Conservation (phyloP, 1,140 invertebrate genomes). For the Nixonia krombeini region DNA sequence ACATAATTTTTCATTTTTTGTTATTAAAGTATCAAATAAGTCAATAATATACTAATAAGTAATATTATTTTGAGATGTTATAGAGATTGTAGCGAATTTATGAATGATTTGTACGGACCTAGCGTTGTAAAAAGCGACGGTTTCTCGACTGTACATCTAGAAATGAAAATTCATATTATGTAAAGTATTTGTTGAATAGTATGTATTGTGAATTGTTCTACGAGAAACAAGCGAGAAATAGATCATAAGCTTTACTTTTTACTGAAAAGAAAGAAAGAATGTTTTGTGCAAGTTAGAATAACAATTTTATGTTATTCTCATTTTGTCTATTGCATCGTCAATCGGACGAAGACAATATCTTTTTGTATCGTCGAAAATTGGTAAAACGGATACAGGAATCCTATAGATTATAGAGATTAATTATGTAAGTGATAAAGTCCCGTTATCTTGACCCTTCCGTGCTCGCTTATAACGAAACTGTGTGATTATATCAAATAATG, state of each 20-base stretch:
- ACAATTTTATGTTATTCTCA: background rate
- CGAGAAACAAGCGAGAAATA: background rate
- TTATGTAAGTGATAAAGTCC: no score
- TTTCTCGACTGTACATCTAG: conserved; percentile 1
- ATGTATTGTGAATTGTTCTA: background rate
- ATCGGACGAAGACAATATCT: background rate
- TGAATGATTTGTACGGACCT: background rate
- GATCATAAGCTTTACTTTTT: background rate
- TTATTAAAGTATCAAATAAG: no score
- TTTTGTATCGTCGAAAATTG: background rate
- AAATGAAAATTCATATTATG: background rate
- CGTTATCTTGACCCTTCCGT: no score
- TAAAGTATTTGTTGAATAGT: conserved; percentile 3
- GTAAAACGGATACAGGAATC: background rate
- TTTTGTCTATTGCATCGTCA: background rate
- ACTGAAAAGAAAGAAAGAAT: background rate
- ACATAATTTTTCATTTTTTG: no score
- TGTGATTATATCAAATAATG: no score
- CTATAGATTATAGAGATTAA: no score
- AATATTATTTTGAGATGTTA: no score
- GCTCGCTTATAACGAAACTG: no score
- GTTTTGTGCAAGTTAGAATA: background rate
- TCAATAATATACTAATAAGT: no score
- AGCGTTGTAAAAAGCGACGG: background rate
- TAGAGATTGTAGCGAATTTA: no score